Conservation (phyloP, 2,797 vertebrate species). For the Macropodus opercularis region DNA sequence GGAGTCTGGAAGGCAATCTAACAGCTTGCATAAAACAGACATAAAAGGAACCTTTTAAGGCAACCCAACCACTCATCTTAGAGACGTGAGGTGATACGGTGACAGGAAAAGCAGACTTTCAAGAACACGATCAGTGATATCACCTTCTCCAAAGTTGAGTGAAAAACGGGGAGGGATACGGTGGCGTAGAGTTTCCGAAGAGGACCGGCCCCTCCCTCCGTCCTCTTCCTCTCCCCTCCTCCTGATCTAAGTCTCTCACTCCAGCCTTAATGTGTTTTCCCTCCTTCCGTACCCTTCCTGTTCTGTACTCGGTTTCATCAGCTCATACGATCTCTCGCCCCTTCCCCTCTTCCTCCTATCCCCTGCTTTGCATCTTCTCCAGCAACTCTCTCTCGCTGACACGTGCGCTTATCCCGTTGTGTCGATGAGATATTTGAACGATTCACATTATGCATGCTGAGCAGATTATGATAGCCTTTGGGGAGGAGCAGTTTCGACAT, state of each 20-base stretch:
- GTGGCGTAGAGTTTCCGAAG: constrained; percentile 71
- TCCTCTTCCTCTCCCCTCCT: constrained; percentile 13
- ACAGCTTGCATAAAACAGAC: constrained; percentile 38
- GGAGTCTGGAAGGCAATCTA: constrained; percentile 34
- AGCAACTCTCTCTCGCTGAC: constrained; percentile 19
- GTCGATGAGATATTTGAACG: constrained; percentile 61
- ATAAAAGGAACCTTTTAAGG: constrained; percentile 72
- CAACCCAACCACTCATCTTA: constrained; percentile 64
- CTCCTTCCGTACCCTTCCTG: constrained; percentile 32
- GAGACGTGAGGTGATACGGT: constrained; percentile 58
- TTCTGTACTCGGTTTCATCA: constrained; percentile 45
- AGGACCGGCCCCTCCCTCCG: constrained; percentile 31
- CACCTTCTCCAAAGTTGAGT: constrained; percentile 68
- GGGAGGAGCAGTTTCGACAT: constrained; percentile 51
- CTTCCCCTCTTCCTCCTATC: constrained; percentile 6
- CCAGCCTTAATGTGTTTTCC: constrained; percentile 49
- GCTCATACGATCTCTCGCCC: constrained; percentile 36
- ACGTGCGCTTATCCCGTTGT: constrained; percentile 48
- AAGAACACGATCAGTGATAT: constrained; percentile 80
- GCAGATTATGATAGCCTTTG: constrained; percentile 64
- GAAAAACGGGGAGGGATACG: constrained; percentile 42
- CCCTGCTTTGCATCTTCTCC: neutral
- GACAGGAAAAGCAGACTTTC: constrained; percentile 71
- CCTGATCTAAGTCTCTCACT: constrained; percentile 43
- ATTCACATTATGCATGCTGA: constrained; percentile 62